phyloP scores from a whole-genome alignment of 2,113 vertebrate species.

The Neolamprologus sp. region DNA sequence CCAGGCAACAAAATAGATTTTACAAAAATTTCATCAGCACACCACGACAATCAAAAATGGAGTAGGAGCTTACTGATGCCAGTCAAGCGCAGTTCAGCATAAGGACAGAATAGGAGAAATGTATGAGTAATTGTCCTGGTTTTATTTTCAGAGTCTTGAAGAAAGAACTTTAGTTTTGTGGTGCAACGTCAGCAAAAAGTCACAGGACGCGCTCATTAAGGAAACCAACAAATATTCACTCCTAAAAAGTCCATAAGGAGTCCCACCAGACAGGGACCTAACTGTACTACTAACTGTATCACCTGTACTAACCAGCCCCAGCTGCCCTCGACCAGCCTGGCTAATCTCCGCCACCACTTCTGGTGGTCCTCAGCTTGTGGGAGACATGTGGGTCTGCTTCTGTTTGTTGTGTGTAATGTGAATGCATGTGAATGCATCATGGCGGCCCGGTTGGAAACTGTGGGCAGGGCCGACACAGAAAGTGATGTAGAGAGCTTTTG shows the following conservation, averaged over 20 bases:
- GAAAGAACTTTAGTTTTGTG: background rate
- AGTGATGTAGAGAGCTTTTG: background rate
- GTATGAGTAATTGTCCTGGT: background rate
- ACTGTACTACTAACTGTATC: background rate
- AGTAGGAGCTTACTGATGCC: background rate
- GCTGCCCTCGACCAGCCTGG: background rate
- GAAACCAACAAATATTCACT: background rate
- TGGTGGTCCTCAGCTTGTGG: background rate
- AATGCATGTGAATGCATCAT: background rate
- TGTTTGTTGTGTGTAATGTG: background rate
- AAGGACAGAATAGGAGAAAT: background rate
- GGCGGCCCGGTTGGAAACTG: background rate
- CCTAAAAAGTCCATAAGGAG: background rate
- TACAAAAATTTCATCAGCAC: background rate
- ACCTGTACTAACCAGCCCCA: background rate
- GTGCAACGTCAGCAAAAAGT: background rate
- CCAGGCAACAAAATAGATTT: background rate
- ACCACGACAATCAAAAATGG: background rate
- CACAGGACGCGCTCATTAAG: background rate
- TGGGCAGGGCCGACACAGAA: background rate
- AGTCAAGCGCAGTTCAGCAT: background rate
- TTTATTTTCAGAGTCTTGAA: background rate
- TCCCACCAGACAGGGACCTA: background rate
- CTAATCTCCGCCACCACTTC: background rate
- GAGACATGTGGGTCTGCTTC: background rate